Base-by-base conservation (phyloP, 2,797 vertebrate genomes). In the Melanotaenia trifasciata region DNA sequence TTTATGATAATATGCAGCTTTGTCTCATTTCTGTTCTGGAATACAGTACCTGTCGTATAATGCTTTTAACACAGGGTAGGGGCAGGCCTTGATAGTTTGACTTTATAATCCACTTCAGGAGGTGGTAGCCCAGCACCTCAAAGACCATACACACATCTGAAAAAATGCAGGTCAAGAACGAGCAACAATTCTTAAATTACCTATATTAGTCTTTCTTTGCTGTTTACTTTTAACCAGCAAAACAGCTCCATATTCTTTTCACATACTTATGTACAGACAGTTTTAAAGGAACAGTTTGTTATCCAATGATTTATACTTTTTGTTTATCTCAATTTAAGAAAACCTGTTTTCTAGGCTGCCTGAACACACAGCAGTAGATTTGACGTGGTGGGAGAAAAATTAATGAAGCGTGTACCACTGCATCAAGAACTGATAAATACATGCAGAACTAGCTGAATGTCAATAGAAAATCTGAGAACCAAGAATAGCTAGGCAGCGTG, bases 41-140 rank as follows among this genome's bases (percentile, higher is more conserved):
- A 12, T 40, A 18, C 36, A n/a, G 20, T 90, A 96, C 98, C 94
- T 99, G 98, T 57, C 91, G 92, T 83, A 99, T 98, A 78, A 99
- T 99, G 93, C 94, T 97, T 93, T 97, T 98, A 64, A 99, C 98
- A 82, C 97, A 98, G 50, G 96, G 94, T 20, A 96, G 91, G 0
- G 98, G 98, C 78, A 99, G 95, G 18, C 98, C 98, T 90, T 98
- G 97, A 87, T 99, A 99, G 89, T 98, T 99, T 4, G 98, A 99
- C 81, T 99, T 99, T 89, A 99, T 99, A 90, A 99, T 99, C 98
- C 98, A 99, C 86, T 99, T 99, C 32, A 99, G 94, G 7, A 99
- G 94, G 89, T 99, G 98, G 87, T 99, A 97, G 0, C 98, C 98
- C 70, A 99, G 92, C 65, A 99, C 98, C 92, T 99, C 98, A 90